Percentiles rank a stretch among this genome's conserved stretches.
Evolutionary conservation across 2,888 invertebrate genomes (phyloP).

Genomic region (Ametastegia equiseti): DNA sequence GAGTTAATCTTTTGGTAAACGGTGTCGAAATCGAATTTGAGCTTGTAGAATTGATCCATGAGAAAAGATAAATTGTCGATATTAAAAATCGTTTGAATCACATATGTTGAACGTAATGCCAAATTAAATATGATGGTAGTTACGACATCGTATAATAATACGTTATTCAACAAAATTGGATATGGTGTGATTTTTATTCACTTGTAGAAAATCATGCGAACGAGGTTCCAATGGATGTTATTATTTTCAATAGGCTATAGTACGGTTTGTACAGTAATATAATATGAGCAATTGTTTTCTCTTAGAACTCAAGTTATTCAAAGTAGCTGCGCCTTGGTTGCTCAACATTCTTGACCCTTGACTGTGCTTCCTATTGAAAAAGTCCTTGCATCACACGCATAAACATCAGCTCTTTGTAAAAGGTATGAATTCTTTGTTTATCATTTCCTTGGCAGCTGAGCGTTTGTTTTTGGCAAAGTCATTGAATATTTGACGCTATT

Average conservation of each 20-base stretch:
- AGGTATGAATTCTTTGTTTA: neutral
- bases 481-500: neutral
- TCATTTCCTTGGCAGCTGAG: neutral
- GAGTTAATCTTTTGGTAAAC: too few relatives aligned
- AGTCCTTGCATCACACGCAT: neutral
- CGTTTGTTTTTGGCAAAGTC: neutral
- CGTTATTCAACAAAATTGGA: neutral
- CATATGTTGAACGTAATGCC: neutral
- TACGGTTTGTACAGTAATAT: neutral
- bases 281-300: neutral
- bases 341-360: constrained; percentile 21
- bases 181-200: neutral
- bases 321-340: neutral
- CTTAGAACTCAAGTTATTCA: neutral
- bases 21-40: neutral
- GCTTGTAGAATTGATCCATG: neutral
- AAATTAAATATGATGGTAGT: neutral
- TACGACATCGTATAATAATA: too few relatives aligned
- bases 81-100: neutral
- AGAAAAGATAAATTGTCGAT: neutral
- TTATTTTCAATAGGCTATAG: too few relatives aligned
- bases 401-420: neutral
- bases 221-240: neutral
- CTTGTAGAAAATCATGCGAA: neutral
- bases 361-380: neutral